Base-by-base conservation (phyloP, 2,113 vertebrate species). In the Paratilapia polleni region DNA sequence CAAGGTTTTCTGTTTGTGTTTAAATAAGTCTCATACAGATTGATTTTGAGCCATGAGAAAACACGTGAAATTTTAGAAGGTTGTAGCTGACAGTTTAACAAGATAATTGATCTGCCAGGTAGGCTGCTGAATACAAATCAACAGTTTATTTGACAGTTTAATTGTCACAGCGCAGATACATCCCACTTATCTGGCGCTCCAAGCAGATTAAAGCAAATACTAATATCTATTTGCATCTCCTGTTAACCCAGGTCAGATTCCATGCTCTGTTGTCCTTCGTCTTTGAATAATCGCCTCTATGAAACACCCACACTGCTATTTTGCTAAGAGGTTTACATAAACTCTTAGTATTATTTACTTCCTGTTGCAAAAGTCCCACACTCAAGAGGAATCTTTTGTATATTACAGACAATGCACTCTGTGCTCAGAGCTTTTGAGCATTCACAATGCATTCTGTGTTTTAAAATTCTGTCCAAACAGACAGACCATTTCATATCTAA, bases 81-180 rank as follows among this genome's bases (percentile, higher is more conserved):
- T 34, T 22, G 38, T 59, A 77, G 78, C 22, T 22, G 81, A 73
- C 24, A 43, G 5, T 38, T 83, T 77, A 41, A 20, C 49, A 34
- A 77, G 86, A 56, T 85, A 74, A 88, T 87, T 57, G 77, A 86
- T 80, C 43, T 83, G 78, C 86, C 86, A 89, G 77, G 56, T 84
- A 70, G 15, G 47, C 38, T 10, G 7, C 47, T 77, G 73, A 89
- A 56, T 54, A 4, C 31, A 66, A 81, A 86, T 80, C 70, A 70
- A 58, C 74, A 62, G 9, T 76, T 85, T 76, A 81, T 80, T 64
- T 77, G 84, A 87, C 83, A 82, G 64, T 61, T 78, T 81, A 84
- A 91, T 78, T 80, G 77, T 78, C 66, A 12, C n/a, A 5, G 14
- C 17, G 61, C 77, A 52, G 17, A 81, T 78, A 73, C 17, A 77